phyloP scores from a whole-genome alignment of 2,888 invertebrate species.

The Malthinus flaveolus region DNA sequence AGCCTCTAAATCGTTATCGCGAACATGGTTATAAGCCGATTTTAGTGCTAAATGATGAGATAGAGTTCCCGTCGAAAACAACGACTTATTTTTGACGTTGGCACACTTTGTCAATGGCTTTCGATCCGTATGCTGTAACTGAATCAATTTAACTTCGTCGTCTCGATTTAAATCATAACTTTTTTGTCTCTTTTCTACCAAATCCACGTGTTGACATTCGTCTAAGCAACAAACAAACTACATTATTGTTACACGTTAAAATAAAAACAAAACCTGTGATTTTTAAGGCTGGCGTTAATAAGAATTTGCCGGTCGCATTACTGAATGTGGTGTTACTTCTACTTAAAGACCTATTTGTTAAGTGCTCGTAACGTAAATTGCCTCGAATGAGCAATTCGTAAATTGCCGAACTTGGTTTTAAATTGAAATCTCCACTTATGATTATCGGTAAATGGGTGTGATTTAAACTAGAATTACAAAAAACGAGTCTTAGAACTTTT shows the following conservation, averaged over 20 bases:
- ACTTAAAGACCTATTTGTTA: conserved; percentile 37
- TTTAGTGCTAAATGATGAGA: conserved; percentile 68
- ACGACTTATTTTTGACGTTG: conserved; percentile 39
- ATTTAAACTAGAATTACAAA: conserved; percentile 19
- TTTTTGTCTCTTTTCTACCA: conserved; percentile 37
- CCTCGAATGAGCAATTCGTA: conserved; percentile 71
- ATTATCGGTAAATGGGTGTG: conserved; percentile 73
- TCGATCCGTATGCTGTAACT: conserved; percentile 37
- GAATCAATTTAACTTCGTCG: conserved; percentile 47
- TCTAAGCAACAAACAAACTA: conserved; percentile 38
- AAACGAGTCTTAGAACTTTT: background rate
- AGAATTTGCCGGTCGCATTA: conserved; percentile 35
- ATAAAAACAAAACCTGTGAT: conserved; percentile 53
- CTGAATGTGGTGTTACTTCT: conserved; percentile 34
- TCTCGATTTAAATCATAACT: conserved; percentile 33
- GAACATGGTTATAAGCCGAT: conserved; percentile 69
- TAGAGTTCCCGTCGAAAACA: conserved; percentile 65
- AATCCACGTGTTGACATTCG: conserved; percentile 47
- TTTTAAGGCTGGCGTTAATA: conserved; percentile 50
- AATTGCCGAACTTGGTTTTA: conserved; percentile 72
- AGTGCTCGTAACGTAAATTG: conserved; percentile 55
- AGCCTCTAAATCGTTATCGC: conserved; percentile 59
- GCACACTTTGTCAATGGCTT: conserved; percentile 16
- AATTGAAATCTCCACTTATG: conserved; percentile 92
- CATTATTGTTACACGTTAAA: conserved; percentile 2